phyloP scores from a whole-genome alignment of 2,888 invertebrate species.

The Pseudococcus jackbeardsleyi region DNA sequence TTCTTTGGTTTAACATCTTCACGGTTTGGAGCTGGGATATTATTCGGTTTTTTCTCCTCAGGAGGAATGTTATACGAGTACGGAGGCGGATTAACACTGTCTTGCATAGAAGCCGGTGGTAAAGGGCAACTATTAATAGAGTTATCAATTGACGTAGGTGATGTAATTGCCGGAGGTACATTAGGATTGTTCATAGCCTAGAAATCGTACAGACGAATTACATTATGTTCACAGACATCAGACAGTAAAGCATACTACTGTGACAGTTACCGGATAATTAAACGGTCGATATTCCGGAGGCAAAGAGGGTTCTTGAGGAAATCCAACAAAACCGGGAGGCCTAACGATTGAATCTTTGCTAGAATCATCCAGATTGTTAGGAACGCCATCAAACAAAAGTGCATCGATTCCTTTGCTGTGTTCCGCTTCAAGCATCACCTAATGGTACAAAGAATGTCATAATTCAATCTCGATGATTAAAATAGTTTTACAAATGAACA shows the following conservation, averaged over 20 bases:
- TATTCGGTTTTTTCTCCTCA: constrained; percentile 69
- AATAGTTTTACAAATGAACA: neutral
- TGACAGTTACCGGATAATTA: constrained; percentile 75
- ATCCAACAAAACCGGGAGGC: constrained; percentile 86
- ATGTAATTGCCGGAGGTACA: constrained; percentile 52
- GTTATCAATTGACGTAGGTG: constrained; percentile 65
- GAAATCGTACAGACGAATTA: neutral
- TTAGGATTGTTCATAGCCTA: constrained; percentile 1
- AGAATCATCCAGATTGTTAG: constrained; percentile 74
- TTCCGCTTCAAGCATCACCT: constrained; percentile 82
- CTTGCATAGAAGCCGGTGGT: constrained; percentile 69
- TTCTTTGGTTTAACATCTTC: constrained; percentile 60
- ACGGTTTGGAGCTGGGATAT: constrained; percentile 27
- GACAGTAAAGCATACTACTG: neutral
- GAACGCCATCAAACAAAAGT: constrained; percentile 76
- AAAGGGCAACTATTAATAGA: constrained; percentile 47
- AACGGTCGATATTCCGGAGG: constrained; percentile 72
- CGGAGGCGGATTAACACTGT: constrained; percentile 67
- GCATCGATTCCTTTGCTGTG: constrained; percentile 75
- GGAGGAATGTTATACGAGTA: constrained; percentile 68
- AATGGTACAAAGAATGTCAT: neutral
- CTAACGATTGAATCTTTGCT: constrained; percentile 74
- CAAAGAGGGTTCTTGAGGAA: constrained; percentile 76
- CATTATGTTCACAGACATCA: neutral
- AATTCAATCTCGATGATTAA: neutral